Base-by-base conservation (phyloP, 2,797 vertebrate genomes). In the Gallinago nigripennis region DNA sequence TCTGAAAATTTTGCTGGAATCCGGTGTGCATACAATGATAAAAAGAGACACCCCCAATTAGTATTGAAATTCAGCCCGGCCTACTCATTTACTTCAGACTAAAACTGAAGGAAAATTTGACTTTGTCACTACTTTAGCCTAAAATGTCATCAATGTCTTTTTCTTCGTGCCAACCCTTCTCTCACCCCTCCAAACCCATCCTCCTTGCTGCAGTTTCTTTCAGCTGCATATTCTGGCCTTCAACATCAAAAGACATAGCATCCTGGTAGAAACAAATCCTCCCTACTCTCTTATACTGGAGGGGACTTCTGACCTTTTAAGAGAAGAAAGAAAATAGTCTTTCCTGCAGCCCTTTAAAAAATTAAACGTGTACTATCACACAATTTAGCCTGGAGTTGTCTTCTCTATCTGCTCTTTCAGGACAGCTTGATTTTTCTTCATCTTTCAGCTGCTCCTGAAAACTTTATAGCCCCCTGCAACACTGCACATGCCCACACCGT, bases 1-100 rank as follows among this genome's bases (percentile, higher is more conserved):
- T 93, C 65, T 82, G 71, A 87, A 89, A 77, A 71, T 50, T 73
- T 43, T 95, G 31, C 35, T 80, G 58, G 57, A 72, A 70, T 82
- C 70, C 79, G 51, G 33, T 90, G 35, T 79, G 82, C 86, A 66
- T 79, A 78, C 8, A 0, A 92, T 80, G 87, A 96, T 91, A 78
- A 93, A 95, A 97, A 96, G 53, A 77, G 61, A 94, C 71, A 92
- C 53, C 6, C 27, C 45, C 57, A 96, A 90, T 90, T 94, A 94
- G 60, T 83, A 82, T 1, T 93, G 88, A 96, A 96, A 90, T 96
- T 94, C 91, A 95, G 86, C 54, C 76, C 96, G 64, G 69, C 81
- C 28, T 86, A 23, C 81, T 80, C 31, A 31, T 94, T 93, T 94
- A 85, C 60, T 60, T 71, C 88, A 92, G 69, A 93, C 64, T 88